These are phyloP conservation scores for Hycleus phaleratus DNA, from an alignment of 1,140 invertebrate genomes.

Conservation along the genomic window DNA sequence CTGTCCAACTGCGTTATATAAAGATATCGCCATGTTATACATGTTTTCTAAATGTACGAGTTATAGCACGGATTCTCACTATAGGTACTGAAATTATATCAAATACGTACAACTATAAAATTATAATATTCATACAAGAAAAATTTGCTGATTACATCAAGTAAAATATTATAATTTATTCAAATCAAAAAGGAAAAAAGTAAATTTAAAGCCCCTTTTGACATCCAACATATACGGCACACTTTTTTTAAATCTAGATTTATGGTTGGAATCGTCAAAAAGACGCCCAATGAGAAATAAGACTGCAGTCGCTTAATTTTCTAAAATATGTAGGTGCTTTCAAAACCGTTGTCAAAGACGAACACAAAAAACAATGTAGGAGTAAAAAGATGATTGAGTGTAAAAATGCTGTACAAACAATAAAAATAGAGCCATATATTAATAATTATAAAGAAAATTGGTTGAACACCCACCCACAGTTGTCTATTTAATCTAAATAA, in stretches of 20 bases:
- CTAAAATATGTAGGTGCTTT: too few relatives aligned
- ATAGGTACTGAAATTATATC: conserved; percentile 21
- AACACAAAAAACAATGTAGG: too few relatives aligned
- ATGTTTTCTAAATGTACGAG: conserved; percentile 27
- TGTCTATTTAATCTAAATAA: conserved; percentile 29
- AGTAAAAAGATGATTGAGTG: too few relatives aligned
- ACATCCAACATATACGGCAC: conserved; percentile 23
- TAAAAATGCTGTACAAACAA: too few relatives aligned
- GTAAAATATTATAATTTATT: conserved; percentile 33
- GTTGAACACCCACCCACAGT: conserved; percentile 23
- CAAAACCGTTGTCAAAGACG: too few relatives aligned
- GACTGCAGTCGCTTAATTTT: too few relatives aligned
- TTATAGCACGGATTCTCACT: conserved; percentile 24
- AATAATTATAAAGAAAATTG: conserved; percentile 23
- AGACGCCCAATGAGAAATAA: too few relatives aligned
- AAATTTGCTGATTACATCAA: too few relatives aligned
- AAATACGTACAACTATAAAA: conserved; percentile 1
- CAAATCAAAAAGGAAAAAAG: conserved; percentile 22
- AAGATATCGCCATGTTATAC: conserved; percentile 39
- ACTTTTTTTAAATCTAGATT: conserved; percentile 32
- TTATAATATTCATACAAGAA: background rate
- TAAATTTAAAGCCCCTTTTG: conserved; percentile 32
- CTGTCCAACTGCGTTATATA: conserved; percentile 36
- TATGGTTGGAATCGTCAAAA: conserved; percentile 12
- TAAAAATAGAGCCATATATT: conserved; percentile 15